These are phyloP conservation scores for Metellina segmentata DNA, from an alignment of 2,888 invertebrate species.

Conservation along the genomic window DNA sequence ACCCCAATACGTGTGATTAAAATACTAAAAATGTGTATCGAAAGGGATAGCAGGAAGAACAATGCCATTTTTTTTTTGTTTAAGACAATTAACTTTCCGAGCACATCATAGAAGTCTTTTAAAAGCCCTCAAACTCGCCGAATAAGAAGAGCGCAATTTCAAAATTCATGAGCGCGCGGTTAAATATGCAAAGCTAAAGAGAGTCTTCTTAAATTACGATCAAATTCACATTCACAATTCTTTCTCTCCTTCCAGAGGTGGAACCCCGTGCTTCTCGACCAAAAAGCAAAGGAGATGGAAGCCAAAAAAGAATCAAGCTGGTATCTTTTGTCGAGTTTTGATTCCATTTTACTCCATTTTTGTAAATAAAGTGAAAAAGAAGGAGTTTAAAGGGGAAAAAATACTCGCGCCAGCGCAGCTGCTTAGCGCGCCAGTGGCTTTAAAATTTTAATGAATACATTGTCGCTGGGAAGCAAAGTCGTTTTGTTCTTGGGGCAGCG, in stretches of 20 bases:
- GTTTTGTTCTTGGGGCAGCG: constrained; percentile 57
- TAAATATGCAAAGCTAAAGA: constrained; percentile 38
- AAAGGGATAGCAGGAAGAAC: neutral
- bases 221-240: constrained; percentile 58
- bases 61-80: neutral
- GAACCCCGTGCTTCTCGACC: constrained; percentile 5
- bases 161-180: constrained; percentile 39
- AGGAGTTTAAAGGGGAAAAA: neutral
- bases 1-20: constrained; percentile 28
- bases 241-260: constrained; percentile 24
- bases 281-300: constrained; percentile 2
- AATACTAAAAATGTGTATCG: neutral
- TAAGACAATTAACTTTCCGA: neutral
- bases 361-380: constrained; percentile 38
- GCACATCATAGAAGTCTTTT: constrained; percentile 19
- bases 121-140: neutral
- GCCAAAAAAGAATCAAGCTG: constrained; percentile 1
- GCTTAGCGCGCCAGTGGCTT: constrained; percentile 60
- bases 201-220: constrained; percentile 52
- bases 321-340: constrained; percentile 51
- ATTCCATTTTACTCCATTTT: constrained; percentile 52
- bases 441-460: constrained; percentile 76
- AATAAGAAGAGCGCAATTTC: constrained; percentile 8
- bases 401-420: constrained; percentile 35
- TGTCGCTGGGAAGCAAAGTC: constrained; percentile 65